phyloP scores from a whole-genome alignment of 2,888 invertebrate genomes.

The Hypsopygia costalis region DNA sequence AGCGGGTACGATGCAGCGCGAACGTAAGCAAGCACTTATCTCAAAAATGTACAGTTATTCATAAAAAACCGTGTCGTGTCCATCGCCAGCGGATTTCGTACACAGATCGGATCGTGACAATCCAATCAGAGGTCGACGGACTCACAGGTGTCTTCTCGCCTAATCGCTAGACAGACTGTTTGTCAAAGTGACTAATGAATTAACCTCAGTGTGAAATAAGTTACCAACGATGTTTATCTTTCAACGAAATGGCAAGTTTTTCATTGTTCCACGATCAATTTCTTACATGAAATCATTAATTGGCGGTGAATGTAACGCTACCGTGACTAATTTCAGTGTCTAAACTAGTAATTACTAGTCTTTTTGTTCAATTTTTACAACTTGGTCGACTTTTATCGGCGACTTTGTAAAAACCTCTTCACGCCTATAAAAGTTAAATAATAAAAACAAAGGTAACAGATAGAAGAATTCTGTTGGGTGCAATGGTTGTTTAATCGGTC shows the following conservation, averaged over 20 bases:
- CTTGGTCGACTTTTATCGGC: no score
- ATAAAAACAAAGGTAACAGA: no score
- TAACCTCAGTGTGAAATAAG: slow-evolving; percentile 11
- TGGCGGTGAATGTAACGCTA: no score
- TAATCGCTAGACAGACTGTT: slow-evolving; percentile 4
- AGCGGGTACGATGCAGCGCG: no score
- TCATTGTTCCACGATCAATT: background rate
- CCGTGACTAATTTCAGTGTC: no score
- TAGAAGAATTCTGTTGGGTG: no score
- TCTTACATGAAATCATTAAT: no score
- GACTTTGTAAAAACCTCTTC: no score
- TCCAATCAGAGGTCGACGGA: slow-evolving; percentile 37
- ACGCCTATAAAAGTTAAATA: no score
- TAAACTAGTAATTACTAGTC: no score
- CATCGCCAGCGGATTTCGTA: slow-evolving; percentile 35
- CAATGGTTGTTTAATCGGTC: no score
- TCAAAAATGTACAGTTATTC: slow-evolving; percentile 23
- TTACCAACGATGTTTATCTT: background rate
- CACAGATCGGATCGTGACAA: slow-evolving; percentile 46
- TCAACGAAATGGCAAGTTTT: background rate
- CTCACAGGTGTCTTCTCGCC: slow-evolving; percentile 22
- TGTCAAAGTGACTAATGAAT: slow-evolving; percentile 17
- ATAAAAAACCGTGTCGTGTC: slow-evolving; percentile 25
- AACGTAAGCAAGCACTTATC: background rate
- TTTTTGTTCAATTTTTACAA: no score